Base-by-base conservation (phyloP, 2,888 invertebrate genomes). In the Listrodromus nycthemerus region DNA sequence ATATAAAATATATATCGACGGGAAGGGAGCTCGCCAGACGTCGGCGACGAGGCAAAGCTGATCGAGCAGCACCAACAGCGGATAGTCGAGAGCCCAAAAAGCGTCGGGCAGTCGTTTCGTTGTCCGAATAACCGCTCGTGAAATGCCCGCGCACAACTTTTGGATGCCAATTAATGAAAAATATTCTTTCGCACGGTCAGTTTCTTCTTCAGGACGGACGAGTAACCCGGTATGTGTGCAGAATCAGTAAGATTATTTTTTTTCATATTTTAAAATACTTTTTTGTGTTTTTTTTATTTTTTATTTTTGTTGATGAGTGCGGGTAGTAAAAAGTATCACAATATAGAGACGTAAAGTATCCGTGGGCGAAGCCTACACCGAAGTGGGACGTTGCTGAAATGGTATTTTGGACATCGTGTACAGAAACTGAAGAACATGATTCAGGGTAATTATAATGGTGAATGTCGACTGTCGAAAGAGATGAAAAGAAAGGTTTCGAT, bases 1-100 rank as follows among this genome's bases (percentile, higher is more conserved):
- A 92, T 92, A 92, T 93, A 92, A 93, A 93, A 93, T 93, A 93
- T 87, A 83, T 92, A 52, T 52, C 50, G 50, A 52, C 41, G 41
- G 91, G 92, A 92, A 91, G 71, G 52, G 80, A 83, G 67, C 74
- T 75, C 79, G 79, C 78, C 84, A 21, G 77, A 27, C 41, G 63
- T 55, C 70, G 73, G 78, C 16, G 16, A 50, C 70, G 37, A 65
- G 78, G 52, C 70, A 50, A 50, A 63, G 63, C 37, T 70, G 21
- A 55, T 55, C 55, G 21, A 48, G 50, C 33, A 33, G 61, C 4
- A 45, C 45, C 24, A 45, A 37, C 70, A 37, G 61, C 48, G 24
- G 63, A 63, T 50, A 61, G 58, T 33, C 21, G 48, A 61, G 33
- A 58, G 61, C 6, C 8, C 16, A 24, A 74, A 50, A 63, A 48